Base-by-base conservation (phyloP, 2,888 invertebrate genomes). In the Leucophenga maculata region DNA sequence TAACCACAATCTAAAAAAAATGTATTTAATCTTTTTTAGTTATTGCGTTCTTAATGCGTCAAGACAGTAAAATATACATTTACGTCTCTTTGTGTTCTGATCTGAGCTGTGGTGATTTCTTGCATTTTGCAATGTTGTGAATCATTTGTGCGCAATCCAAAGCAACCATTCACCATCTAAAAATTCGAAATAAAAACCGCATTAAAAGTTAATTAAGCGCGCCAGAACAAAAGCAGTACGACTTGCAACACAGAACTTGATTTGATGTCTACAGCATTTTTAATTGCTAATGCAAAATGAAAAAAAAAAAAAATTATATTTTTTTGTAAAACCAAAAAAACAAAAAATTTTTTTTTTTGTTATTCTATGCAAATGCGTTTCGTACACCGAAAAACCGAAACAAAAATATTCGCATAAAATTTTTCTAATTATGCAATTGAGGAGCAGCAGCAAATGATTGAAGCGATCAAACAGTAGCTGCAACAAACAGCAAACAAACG, bases 381-480 rank as follows among this genome's bases (percentile, higher is more conserved):
- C 39, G 39, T 39, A 50, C 6, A 50, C 1, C 16, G 2, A 50
- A 50, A 50, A 50, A 11, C 13, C 8, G 2, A 50, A 4, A 50
- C 11, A 50, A 50, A 50, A 9, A 48, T 3, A 1, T 16, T 16
- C 26, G 26, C 26, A 26, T 26, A 11, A 16, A 18, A 11, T 54
- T 18, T 54, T 20, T 54, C 18, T 55, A 39, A 69, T 80, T 80
- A 79, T 77, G 80, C 74, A 80, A 82, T 62, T 57, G 20, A 65
- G 74, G 32, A 48, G 32, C 62, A 64, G 22, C 11, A 39, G 39
- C 39, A 39, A 39, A 11, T 39, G 39, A 39, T 39, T 39, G 6
- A 18, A 32, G 31, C 22, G n/a, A 16, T 11, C 16, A 72, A 69
- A 64, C 57, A 69, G 65, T 68, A 67, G 68, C 60, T 62, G 65